These are phyloP conservation scores for Drepana falcataria DNA, from an alignment of 2,888 invertebrate genomes.

Conservation along the genomic window DNA sequence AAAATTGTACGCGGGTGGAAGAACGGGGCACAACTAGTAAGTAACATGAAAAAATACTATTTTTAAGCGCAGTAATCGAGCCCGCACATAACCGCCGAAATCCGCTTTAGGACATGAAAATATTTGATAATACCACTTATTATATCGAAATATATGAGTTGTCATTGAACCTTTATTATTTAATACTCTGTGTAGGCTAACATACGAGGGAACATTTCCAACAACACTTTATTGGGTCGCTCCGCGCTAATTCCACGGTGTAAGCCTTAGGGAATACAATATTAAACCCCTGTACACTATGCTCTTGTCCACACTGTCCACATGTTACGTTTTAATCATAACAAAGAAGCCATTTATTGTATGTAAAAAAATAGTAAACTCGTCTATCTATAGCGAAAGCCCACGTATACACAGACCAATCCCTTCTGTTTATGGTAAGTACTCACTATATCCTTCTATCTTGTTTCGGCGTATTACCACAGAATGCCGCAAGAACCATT, in stretches of 20 bases:
- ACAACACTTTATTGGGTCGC: background rate
- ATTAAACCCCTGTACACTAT: background rate
- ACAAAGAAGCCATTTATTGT: background rate
- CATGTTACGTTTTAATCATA: background rate
- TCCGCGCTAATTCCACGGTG: background rate
- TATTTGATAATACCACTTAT: too few species aligned
- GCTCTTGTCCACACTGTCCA: background rate
- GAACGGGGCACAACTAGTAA: too few species aligned
- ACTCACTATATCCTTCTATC: background rate
- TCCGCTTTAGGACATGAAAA: too few species aligned
- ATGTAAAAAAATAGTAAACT: background rate
- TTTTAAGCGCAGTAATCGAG: too few species aligned
- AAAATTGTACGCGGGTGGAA: too few species aligned
- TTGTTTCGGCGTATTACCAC: background rate
- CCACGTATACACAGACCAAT: background rate
- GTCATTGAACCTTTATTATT: too few species aligned
- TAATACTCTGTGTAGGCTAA: too few species aligned
- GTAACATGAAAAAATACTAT: too few species aligned
- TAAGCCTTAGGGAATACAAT: background rate
- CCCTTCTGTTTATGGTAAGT: background rate
- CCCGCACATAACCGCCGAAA: too few species aligned
- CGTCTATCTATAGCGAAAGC: background rate
- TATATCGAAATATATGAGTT: too few species aligned
- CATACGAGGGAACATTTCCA: background rate
- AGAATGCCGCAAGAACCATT: background rate